Evolutionary conservation across 92 coral and sea anemone genomes (phyloP), one percentile per base, ranked within the genome.

Genomic region (Nematostella vectensis): DNA sequence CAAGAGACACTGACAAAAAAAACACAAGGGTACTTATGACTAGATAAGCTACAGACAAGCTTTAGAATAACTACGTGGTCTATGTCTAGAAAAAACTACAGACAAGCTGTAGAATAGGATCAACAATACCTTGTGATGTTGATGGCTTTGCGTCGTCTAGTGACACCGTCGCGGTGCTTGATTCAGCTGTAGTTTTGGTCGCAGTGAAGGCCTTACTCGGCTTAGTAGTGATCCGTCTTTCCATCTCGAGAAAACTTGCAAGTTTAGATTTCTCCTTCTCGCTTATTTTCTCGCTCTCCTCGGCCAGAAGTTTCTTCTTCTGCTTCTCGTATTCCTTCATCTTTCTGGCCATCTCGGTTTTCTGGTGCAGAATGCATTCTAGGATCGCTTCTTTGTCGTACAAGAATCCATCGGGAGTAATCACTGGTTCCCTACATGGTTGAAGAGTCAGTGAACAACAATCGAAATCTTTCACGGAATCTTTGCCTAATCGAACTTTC

Each of bases 321-420:
- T 85, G 95, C 58, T 89, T 89, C 50, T 89, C 97, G 58, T 77
- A 89, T 20, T 95, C 97, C 66, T 89, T 89, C 47, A 74, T 63
- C 50, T 89, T 85, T 61, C 89, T 75, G 17, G 91, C 86, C 29
- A 83, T 69, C 55, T 89, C 91, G 12, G 83, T 85, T 66, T 89
- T 89, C 80, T 89, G 97, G 57, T 89, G 95, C 47, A 89, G 72
- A 55, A 89, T 57, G 55, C 95, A 85, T 53, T 89, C 97, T 10
- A 89, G 64, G 54, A 89, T 85, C 12, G 93, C 83, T 36, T 89
- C 95, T 47, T 87, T 89, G 67, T 89, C 97, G 85, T 89, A 89
- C 21, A 89, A 27, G 57, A 57, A 89, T 0, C 97, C 97, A 36
- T 81, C 95, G 10, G 77, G 71, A 0, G 95, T 89, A 1, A 89